A percentile compares a stretch with the other conserved stretches of the same genome.
phyloP scores from a whole-genome alignment of 2,113 vertebrate genomes.

The Dryoscopus gambensis region DNA sequence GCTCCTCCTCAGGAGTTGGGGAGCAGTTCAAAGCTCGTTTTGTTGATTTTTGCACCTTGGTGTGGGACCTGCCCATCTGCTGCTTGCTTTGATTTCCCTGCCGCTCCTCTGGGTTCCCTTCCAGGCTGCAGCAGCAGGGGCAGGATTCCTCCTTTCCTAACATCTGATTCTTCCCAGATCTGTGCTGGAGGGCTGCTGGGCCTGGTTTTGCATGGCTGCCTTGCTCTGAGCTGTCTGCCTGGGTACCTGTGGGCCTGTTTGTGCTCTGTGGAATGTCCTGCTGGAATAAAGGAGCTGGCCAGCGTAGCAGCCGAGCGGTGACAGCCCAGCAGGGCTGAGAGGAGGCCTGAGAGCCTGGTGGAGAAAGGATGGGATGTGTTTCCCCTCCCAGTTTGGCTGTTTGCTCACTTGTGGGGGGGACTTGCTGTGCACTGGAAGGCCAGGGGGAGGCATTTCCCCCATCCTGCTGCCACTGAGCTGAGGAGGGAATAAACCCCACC shows the following conservation, averaged over 20 bases:
- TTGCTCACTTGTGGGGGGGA: background rate
- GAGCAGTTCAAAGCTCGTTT: background rate
- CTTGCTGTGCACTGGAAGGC: background rate
- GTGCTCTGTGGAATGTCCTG: background rate
- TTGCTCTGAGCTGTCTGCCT: background rate
- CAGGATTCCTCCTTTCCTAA: background rate
- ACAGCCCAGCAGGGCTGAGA: background rate
- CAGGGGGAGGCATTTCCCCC: background rate
- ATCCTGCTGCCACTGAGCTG: background rate
- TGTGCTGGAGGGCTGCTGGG: background rate
- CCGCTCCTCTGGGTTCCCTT: background rate
- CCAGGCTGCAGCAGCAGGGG: background rate
- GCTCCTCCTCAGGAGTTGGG: background rate
- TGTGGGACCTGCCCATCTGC: background rate
- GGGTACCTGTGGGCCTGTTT: background rate
- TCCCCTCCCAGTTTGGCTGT: background rate
- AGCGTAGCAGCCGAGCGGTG: rapidly evolving
- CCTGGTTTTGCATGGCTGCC: background rate
- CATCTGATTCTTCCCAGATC: background rate
- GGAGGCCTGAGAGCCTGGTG: background rate
- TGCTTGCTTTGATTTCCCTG: background rate
- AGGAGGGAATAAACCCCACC: background rate
- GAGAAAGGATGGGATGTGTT: background rate
- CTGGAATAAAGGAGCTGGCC: background rate
- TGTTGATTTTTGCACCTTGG: background rate